A percentile compares a stretch with the other conserved stretches of the same genome.
These are phyloP conservation scores for Urocolius indicus DNA, from an alignment of 2,113 vertebrate genomes.

Conservation along the genomic window DNA sequence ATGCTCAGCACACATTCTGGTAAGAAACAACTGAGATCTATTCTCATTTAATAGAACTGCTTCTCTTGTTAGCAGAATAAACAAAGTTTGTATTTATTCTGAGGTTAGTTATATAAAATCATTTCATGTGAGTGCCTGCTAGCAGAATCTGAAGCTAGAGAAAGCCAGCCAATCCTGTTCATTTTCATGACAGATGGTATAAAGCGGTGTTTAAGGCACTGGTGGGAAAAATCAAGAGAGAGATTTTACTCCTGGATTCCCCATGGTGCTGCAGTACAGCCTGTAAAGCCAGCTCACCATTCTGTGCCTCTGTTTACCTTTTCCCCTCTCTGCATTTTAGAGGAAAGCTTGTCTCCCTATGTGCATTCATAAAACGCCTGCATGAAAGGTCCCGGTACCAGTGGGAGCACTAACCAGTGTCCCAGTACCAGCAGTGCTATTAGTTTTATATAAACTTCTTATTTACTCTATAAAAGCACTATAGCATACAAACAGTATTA, in stretches of 20 bases:
- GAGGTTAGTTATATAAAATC: constrained; percentile 11
- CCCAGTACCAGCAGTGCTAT: not conserved
- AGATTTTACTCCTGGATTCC: constrained; percentile 44
- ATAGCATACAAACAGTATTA: not conserved
- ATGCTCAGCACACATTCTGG: not conserved
- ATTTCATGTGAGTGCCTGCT: not conserved
- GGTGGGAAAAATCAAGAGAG: constrained; percentile 34
- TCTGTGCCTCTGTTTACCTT: constrained; percentile 26
- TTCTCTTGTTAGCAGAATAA: constrained; percentile 42
- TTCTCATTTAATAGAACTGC: constrained; percentile 15
- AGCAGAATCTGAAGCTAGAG: constrained; percentile 19
- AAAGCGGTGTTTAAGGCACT: not conserved
- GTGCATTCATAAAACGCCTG: not conserved
- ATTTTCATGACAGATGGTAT: constrained; percentile 41
- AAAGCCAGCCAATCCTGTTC: not conserved
- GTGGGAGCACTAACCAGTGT: not conserved
- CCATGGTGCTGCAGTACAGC: not conserved
- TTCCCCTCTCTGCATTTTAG: not conserved
- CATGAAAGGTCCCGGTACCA: not conserved
- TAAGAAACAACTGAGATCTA: constrained; percentile 28
- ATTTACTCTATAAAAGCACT: not conserved
- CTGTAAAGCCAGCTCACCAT: not conserved
- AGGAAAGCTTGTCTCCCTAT: not conserved
- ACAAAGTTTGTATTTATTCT: constrained; percentile 48
- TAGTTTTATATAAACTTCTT: constrained; percentile 1